phyloP scores from a whole-genome alignment of 2,888 invertebrate genomes.

The Linnaemya tessellans region DNA sequence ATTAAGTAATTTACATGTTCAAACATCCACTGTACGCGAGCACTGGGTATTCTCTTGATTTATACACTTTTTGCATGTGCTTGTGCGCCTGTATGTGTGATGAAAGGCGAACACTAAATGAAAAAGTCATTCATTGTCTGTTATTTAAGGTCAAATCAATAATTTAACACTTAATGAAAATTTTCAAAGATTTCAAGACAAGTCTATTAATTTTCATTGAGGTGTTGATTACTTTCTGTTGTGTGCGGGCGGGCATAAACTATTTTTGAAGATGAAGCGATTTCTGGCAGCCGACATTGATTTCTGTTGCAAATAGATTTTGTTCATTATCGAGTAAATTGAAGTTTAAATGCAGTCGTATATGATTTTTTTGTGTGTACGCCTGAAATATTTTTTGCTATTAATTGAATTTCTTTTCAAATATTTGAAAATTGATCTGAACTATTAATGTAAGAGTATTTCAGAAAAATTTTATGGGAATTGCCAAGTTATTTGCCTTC shows the following conservation, averaged over 20 bases:
- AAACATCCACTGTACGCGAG: slow-evolving; percentile 32
- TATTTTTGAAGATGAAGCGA: not conserved
- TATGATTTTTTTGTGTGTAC: not conserved
- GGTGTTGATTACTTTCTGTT: slow-evolving; percentile 67
- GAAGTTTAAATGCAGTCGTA: not conserved
- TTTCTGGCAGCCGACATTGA: slow-evolving; percentile 22
- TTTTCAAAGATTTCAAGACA: slow-evolving; percentile 46
- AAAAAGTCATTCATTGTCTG: slow-evolving; percentile 58
- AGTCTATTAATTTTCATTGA: slow-evolving; percentile 66
- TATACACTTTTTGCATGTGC: slow-evolving; percentile 42
- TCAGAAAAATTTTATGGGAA: too few species aligned
- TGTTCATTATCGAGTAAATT: not conserved
- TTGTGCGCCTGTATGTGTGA: slow-evolving; percentile 53
- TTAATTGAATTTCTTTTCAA: too few species aligned
- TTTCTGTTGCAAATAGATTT: slow-evolving; percentile 19
- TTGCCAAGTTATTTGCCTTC: too few species aligned
- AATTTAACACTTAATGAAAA: slow-evolving; percentile 70
- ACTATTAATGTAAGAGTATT: too few species aligned
- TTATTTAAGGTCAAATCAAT: slow-evolving; percentile 70
- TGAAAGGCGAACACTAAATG: slow-evolving; percentile 29
- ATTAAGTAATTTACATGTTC: slow-evolving; percentile 71
- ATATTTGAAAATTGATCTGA: too few species aligned
- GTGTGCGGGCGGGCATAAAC: not conserved
- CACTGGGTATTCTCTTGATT: not conserved
- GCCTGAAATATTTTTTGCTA: too few species aligned